These are phyloP conservation scores for Beroe forskalii DNA, from an alignment of 37 sponge, comb jelly and placozoan genomes.

Conservation along the genomic window DNA sequence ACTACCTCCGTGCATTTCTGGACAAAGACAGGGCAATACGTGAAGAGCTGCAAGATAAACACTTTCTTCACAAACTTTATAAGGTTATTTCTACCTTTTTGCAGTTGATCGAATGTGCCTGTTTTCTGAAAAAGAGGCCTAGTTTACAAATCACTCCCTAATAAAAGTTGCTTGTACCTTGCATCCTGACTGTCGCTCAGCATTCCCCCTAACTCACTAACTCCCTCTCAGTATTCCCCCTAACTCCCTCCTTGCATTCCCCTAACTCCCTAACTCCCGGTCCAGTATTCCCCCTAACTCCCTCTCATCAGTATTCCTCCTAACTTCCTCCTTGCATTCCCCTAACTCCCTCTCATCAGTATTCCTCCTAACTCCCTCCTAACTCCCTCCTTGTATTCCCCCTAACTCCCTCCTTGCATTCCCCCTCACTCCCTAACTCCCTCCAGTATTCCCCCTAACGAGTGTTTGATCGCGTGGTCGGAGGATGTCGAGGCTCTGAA, in stretches of 20 bases:
- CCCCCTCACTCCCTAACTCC: too few species aligned
- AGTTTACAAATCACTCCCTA: too few species aligned
- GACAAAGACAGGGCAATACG: constrained; percentile 55
- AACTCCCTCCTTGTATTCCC: too few species aligned
- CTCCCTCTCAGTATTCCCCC: too few species aligned
- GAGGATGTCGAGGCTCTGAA: background rate
- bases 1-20: constrained; percentile 61
- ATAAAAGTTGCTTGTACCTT: background rate
- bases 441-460: constrained; percentile 43
- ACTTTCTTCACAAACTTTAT: constrained; percentile 65
- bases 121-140: background rate
- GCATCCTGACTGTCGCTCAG: background rate
- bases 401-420: background rate
- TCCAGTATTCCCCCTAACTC: too few species aligned
- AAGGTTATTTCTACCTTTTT: constrained; percentile 19
- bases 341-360: too few species aligned
- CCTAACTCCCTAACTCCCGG: too few species aligned
- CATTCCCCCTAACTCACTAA: background rate
- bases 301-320: too few species aligned
- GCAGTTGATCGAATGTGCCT: background rate
- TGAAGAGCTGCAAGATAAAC: constrained; percentile 65
- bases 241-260: too few species aligned
- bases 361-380: too few species aligned
- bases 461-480: constrained; percentile 57
- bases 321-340: too few species aligned